These are phyloP conservation scores for Metridium senile DNA, from an alignment of 92 coral and sea anemone genomes.

Conservation along the genomic window DNA sequence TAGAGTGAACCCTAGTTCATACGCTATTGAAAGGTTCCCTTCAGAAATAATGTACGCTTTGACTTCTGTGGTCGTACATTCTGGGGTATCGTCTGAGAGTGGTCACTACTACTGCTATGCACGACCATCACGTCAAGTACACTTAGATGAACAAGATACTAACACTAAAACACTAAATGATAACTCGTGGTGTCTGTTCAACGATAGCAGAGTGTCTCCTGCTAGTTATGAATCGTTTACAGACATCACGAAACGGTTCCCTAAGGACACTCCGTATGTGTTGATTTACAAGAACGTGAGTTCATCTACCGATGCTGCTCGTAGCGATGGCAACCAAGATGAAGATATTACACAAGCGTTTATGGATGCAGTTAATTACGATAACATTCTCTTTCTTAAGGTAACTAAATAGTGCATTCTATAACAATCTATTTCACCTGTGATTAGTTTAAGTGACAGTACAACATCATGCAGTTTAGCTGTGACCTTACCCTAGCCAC, in stretches of 20 bases:
- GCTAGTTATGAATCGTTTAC: slow-evolving; percentile 73
- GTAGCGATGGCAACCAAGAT: slow-evolving; percentile 2
- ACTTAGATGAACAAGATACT: slow-evolving; percentile 3
- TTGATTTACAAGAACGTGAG: slow-evolving; percentile 69
- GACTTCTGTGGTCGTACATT: slow-evolving; percentile 92
- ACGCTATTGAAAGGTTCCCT: slow-evolving; percentile 35
- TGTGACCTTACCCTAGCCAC: no score
- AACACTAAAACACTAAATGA: not conserved
- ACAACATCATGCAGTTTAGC: no score
- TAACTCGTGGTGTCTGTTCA: slow-evolving; percentile 76
- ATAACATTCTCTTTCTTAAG: slow-evolving; percentile 70
- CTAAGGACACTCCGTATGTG: slow-evolving; percentile 87
- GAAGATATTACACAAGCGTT: slow-evolving; percentile 35
- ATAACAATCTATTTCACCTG: no score
- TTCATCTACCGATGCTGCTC: slow-evolving; percentile 17
- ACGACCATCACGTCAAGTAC: slow-evolving; percentile 45
- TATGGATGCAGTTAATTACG: slow-evolving; percentile 70
- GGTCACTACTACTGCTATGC: slow-evolving; percentile 98
- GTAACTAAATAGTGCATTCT: slow-evolving; percentile 25
- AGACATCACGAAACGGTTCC: slow-evolving; percentile 74
- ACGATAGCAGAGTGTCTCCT: slow-evolving; percentile 82
- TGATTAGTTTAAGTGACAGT: no score
- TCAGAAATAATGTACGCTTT: slow-evolving; percentile 66
- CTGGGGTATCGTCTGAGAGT: slow-evolving; percentile 96
- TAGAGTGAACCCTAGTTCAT: slow-evolving; percentile 8